Conservation (phyloP, 2,888 invertebrate species). For the Gortyna flavago region DNA sequence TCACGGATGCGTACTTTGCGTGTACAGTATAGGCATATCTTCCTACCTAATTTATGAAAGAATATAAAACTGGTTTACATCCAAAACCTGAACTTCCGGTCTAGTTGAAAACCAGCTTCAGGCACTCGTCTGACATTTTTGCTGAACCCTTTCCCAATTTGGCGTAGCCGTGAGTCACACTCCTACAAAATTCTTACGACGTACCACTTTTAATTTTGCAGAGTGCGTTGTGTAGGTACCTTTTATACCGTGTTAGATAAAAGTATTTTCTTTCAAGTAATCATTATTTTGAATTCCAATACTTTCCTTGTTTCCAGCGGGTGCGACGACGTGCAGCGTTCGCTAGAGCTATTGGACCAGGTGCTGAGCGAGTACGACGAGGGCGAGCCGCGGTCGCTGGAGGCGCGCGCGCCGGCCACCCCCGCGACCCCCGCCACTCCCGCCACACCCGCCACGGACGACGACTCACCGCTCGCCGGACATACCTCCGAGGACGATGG, state of each 20-base stretch:
- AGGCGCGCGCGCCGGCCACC: slow-evolving; percentile 88
- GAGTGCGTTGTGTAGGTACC: not conserved
- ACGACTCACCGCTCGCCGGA: slow-evolving; percentile 94
- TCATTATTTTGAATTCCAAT: not conserved
- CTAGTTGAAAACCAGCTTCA: not conserved
- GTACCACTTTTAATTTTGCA: not conserved
- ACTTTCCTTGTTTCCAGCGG: slow-evolving; percentile 90
- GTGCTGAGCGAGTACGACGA: slow-evolving; percentile 98
- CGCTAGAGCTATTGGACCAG: slow-evolving; percentile 96
- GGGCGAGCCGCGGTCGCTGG: slow-evolving; percentile 89
- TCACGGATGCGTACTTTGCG: not conserved
- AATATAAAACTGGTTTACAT: not conserved
- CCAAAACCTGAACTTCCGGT: not conserved
- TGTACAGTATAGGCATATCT: not conserved
- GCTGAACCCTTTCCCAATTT: not conserved
- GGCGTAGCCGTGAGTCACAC: not conserved
- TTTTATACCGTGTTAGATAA: not conserved
- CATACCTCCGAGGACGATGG: slow-evolving; percentile 97
- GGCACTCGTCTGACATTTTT: not conserved
- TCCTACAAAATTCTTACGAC: not conserved
- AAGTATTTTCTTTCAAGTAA: not conserved
- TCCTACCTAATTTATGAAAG: not conserved
- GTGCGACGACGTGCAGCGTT: slow-evolving; percentile 96
- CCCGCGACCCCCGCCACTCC: slow-evolving; percentile 90
- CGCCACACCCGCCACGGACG: slow-evolving; percentile 91